Conservation (phyloP, 2,113 vertebrate species). For the Alligator mississippiensis region DNA sequence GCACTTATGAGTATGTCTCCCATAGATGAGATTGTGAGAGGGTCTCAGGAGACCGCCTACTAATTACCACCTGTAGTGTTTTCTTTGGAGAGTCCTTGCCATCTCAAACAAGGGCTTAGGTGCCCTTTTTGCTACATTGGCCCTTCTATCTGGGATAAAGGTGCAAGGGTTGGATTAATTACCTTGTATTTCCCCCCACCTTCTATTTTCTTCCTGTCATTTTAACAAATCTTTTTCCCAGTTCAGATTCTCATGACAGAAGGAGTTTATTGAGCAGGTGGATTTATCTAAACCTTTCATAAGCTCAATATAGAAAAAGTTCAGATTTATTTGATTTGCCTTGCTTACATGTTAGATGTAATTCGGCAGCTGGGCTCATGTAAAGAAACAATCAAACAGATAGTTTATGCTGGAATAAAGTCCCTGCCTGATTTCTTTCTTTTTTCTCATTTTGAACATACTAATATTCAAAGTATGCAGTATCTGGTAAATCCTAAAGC, state of each 20-base stretch:
- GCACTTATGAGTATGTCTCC: too few species aligned
- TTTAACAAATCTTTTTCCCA: neutral
- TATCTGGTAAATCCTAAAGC: neutral
- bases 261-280: neutral
- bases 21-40: neutral
- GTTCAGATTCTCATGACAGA: neutral
- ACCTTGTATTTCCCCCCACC: neutral
- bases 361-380: neutral
- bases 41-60: neutral
- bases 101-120: neutral
- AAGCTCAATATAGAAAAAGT: neutral
- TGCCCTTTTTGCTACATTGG: neutral
- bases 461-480: too few species aligned
- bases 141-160: neutral
- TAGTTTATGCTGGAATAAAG: neutral
- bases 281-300: neutral
- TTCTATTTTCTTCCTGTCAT: neutral
- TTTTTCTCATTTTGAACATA: neutral
- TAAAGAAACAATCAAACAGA: neutral
- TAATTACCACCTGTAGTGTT: neutral
- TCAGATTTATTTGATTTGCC: neutral
- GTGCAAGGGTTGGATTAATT: fast-evolving
- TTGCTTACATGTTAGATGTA: neutral
- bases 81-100: neutral
- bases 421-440: neutral